These are phyloP conservation scores for Torymus auratus DNA, from an alignment of 2,888 invertebrate genomes.

Conservation along the genomic window DNA sequence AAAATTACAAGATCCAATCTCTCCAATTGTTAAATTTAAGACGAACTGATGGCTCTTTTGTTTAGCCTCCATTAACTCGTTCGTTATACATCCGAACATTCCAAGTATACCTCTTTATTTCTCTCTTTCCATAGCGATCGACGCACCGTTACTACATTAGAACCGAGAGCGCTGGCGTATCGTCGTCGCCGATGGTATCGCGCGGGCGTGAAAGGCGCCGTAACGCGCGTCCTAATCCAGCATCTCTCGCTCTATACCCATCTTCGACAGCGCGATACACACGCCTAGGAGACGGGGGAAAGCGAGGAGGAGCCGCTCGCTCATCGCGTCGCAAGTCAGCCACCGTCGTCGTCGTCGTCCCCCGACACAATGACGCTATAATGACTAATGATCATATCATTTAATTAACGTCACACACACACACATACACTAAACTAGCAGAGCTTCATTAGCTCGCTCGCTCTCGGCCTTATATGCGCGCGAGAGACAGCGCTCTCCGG, in stretches of 20 bases:
- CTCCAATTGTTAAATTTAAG: background rate
- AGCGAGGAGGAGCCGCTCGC: too few species aligned
- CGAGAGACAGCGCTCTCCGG: constrained; percentile 62
- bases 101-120: too few species aligned
- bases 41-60: too few species aligned
- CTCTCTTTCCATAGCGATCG: too few species aligned
- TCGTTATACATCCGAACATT: background rate
- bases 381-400: constrained; percentile 77
- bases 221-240: constrained; percentile 10
- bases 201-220: constrained; percentile 19
- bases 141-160: too few species aligned
- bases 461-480: constrained; percentile 1
- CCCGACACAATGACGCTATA: constrained; percentile 73
- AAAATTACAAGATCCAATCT: too few species aligned
- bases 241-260: background rate
- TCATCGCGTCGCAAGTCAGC: too few species aligned
- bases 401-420: constrained; percentile 75
- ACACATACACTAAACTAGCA: constrained; percentile 66
- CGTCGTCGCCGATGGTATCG: background rate
- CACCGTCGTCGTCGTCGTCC: constrained; percentile 22
- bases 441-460: constrained; percentile 71
- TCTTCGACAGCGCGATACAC: constrained; percentile 29
- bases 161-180: too few species aligned
- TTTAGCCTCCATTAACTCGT: too few species aligned
- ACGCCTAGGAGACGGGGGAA: background rate